Conservation (phyloP, 2,888 invertebrate species). For the Hydroisotoma schaefferi region DNA sequence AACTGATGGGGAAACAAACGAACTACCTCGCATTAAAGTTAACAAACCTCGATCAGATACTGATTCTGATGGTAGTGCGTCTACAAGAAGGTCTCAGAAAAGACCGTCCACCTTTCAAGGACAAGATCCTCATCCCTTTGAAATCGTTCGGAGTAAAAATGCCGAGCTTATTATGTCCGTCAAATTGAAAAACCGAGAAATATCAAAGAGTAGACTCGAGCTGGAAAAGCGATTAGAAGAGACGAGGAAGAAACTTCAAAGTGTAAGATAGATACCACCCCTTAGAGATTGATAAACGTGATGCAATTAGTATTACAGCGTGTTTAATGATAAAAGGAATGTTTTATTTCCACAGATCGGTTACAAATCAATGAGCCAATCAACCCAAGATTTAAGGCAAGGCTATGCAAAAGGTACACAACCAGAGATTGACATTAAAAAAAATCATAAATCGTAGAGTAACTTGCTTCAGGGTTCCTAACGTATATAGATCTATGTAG, state of each 20-base stretch:
- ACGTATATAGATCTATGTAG: neutral
- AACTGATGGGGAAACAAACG: constrained; percentile 47
- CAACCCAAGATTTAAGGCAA: constrained; percentile 47
- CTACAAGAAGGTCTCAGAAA: constrained; percentile 40
- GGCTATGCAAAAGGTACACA: constrained; percentile 46
- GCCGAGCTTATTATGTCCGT: constrained; percentile 49
- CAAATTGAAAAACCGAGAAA: constrained; percentile 61
- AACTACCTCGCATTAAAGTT: constrained; percentile 43
- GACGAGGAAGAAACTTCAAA: constrained; percentile 79
- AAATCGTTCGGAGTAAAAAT: constrained; percentile 46
- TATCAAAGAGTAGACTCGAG: constrained; percentile 68
- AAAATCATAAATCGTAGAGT: neutral
- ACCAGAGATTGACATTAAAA: neutral
- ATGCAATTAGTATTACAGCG: neutral
- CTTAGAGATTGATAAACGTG: neutral
- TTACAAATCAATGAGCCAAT: constrained; percentile 62
- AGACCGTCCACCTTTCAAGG: constrained; percentile 41
- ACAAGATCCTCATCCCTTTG: constrained; percentile 38
- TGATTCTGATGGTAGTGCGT: constrained; percentile 43
- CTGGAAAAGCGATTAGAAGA: constrained; percentile 76
- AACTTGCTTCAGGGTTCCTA: neutral
- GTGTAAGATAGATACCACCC: constrained; percentile 60
- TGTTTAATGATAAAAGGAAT: neutral
- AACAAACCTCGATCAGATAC: constrained; percentile 56
- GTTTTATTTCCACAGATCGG: constrained; percentile 61